Evolutionary conservation across 1,140 invertebrate species (phyloP).

Genomic region (Dermatophagoides farinae): DNA sequence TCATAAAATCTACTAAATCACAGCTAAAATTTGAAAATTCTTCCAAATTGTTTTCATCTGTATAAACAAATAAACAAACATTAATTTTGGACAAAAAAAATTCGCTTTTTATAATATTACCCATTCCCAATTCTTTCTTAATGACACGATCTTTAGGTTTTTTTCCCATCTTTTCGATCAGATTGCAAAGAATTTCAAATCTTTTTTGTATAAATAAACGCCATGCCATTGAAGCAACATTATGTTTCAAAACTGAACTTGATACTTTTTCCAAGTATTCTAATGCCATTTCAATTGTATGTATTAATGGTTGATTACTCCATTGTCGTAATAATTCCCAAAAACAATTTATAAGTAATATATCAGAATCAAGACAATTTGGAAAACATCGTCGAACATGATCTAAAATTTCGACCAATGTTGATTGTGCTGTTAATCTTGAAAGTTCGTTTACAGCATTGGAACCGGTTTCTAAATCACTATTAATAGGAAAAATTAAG

Average conservation of each 20-base stretch:
- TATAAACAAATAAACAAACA: too few species aligned
- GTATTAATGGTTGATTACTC: slow-evolving; percentile 38
- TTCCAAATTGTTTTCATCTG: slow-evolving; percentile 39
- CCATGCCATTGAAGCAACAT: slow-evolving; percentile 55
- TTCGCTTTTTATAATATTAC: too few species aligned
- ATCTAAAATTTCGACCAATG: slow-evolving; percentile 26
- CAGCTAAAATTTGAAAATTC: slow-evolving; percentile 44
- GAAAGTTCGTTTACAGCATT: slow-evolving; percentile 19
- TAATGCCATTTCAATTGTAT: slow-evolving; percentile 17
- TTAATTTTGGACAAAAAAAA: too few species aligned
- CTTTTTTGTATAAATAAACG: slow-evolving; percentile 53
- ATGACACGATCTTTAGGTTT: slow-evolving; percentile 56
- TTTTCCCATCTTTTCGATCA: slow-evolving; percentile 66
- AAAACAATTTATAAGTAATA: slow-evolving; percentile 57
- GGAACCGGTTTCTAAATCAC: not conserved
- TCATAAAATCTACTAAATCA: slow-evolving; percentile 9
- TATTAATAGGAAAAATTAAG: not conserved
- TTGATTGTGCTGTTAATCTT: slow-evolving; percentile 29
- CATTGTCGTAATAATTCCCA: slow-evolving; percentile 73
- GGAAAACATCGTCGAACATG: slow-evolving; percentile 37
- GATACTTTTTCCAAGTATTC: slow-evolving; percentile 25
- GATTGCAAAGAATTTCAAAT: slow-evolving; percentile 45
- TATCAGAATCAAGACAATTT: slow-evolving; percentile 53
- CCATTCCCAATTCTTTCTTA: slow-evolving; percentile 37
- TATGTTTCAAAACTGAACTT: slow-evolving; percentile 26